Evolutionary conservation across 1,140 invertebrate genomes (phyloP), one percentile per base, ranked within the genome.

Genomic region (Drosophila littoralis): DNA sequence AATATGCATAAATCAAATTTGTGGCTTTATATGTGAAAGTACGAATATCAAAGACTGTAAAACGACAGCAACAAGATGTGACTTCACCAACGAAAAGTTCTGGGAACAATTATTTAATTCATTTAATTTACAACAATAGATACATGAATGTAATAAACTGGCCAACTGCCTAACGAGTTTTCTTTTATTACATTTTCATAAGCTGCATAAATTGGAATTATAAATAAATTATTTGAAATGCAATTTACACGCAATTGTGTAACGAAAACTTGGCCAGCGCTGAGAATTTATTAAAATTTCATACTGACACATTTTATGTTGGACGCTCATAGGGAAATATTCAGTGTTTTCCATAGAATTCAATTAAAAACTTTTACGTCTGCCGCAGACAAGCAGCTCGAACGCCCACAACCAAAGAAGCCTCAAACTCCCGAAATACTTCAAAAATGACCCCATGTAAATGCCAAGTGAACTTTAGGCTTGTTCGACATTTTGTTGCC

Each of bases 331-430:
- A 88, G 88, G 48, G 55, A 82, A 72, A 64, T 75, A 78, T 74
- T 68, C 63, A 75, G 66, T 79, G 65, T 69, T 81, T 89, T 72
- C 46, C 84, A 71, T 68, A 60, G 80, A 88, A 88, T 88, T 89
- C 77, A 89, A 89, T 89, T 89, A 89, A 63, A 74, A 89, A 88
- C 54, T 84, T 88, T 85, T 75, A 28, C 63, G 75, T 69, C 75
- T 74, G 65, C 55, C 63, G 42, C 66, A 63, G 72, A 61, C 50
- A 59, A 36, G 43, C 68, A 55, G 17, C 68, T 13, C 35, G 35
- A 59, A 35, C 13, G 22, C 50, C n/a, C 22, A 43, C 36, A 50
- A 6, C n/a, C 42, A 50, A 28, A 48, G 28, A 35, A 15, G 33
- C 13, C 50, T 22, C 45, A 36, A 50, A 48, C 58, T 32, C 10